These are phyloP conservation scores for Epiperipatus broadwayi DNA, from an alignment of 2,888 invertebrate genomes.

Conservation along the genomic window DNA sequence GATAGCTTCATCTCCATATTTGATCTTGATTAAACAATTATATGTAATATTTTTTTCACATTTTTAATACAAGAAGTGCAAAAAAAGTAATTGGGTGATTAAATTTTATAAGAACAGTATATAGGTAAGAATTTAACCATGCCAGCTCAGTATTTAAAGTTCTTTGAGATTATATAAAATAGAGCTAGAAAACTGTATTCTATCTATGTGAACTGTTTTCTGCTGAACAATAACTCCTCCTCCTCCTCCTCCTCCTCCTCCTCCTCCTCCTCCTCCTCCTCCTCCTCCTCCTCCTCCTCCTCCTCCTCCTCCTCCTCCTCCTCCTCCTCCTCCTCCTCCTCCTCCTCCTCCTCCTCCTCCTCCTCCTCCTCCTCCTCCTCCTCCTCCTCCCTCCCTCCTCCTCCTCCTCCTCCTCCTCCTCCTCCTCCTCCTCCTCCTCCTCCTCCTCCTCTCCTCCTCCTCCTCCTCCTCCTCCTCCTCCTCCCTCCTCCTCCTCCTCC, in stretches of 20 bases:
- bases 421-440: conserved; percentile 1
- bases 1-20: too few species aligned
- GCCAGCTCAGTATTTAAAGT: too few species aligned
- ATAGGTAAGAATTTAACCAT: too few species aligned
- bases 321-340: conserved; percentile 5
- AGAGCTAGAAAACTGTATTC: too few species aligned
- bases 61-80: too few species aligned
- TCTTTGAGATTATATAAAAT: neutral
- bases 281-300: neutral
- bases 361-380: neutral
- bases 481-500: conserved; percentile 1
- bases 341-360: conserved; percentile 7
- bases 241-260: neutral
- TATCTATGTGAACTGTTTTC: too few species aligned
- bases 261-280: neutral
- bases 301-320: too few species aligned
- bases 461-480: neutral
- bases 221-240: neutral
- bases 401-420: conserved; percentile 8
- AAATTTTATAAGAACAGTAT: too few species aligned
- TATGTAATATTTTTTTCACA: too few species aligned
- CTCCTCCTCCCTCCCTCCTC: neutral
- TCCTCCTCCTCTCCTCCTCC: conserved; percentile 8
- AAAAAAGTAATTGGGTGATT: too few species aligned
- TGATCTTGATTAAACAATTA: too few species aligned